Evolutionary conservation across 2,113 vertebrate genomes (phyloP).

Genomic region (Phalacrocorax brasilianus): DNA sequence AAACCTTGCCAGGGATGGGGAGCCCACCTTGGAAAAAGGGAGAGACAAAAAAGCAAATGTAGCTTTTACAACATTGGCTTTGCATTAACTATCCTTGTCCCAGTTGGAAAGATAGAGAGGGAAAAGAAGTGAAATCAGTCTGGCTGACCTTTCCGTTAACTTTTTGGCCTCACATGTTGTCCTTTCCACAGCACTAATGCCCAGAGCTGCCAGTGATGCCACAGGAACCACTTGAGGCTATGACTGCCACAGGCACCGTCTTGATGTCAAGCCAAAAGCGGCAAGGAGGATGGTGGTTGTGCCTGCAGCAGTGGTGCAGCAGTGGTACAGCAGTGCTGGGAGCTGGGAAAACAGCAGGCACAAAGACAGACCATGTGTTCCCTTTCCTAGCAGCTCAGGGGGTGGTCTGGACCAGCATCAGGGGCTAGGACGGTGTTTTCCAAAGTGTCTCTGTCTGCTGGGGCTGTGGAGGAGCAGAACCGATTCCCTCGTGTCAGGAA

Average conservation of each 20-base stretch:
- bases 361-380: not conserved
- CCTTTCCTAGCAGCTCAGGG: not conserved
- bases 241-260: accelerated
- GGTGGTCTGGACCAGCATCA: not conserved
- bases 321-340: accelerated
- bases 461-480: not conserved
- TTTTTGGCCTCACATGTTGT: not conserved
- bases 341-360: not conserved
- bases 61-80: not conserved
- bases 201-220: not conserved
- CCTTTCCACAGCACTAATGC: not conserved
- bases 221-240: not conserved
- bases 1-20: not conserved
- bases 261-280: not conserved
- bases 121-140: not conserved
- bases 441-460: not conserved
- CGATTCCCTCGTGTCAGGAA: not conserved
- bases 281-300: not conserved
- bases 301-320: accelerated
- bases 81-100: not conserved
- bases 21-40: not conserved
- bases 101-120: not conserved
- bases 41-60: not conserved
- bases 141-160: not conserved
- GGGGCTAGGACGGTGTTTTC: not conserved